Percentiles rank a stretch among this genome's conserved stretches.
phyloP scores from a whole-genome alignment of 2,113 vertebrate genomes.

The Syngnathus typhle region DNA sequence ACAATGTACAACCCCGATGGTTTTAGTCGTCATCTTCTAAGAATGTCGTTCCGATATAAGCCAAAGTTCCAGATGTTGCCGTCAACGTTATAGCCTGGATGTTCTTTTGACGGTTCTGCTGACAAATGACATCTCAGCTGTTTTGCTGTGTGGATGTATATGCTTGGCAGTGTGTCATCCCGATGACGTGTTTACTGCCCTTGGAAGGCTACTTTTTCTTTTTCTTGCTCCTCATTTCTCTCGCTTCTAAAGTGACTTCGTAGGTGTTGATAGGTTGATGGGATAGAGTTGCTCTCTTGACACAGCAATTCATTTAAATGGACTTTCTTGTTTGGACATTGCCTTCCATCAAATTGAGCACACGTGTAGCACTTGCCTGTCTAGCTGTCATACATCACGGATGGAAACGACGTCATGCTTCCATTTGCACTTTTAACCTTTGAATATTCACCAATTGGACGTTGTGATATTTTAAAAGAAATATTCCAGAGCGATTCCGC shows the following conservation, averaged over 20 bases:
- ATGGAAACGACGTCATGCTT: not conserved
- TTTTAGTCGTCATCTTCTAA: not conserved
- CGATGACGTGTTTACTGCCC: constrained; percentile 33
- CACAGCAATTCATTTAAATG: constrained; percentile 11
- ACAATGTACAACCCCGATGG: not conserved
- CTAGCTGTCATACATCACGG: not conserved
- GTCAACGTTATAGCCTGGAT: not conserved
- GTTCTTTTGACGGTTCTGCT: not conserved
- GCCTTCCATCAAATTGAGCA: not conserved
- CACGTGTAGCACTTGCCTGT: not conserved
- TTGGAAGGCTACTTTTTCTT: constrained; percentile 10
- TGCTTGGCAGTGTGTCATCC: constrained; percentile 23
- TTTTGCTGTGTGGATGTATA: constrained; percentile 6
- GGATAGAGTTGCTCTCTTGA: constrained; percentile 8
- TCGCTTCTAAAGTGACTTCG: constrained; percentile 21
- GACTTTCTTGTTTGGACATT: constrained; percentile 7
- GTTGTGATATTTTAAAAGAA: constrained; percentile 1
- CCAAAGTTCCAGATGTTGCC: constrained; percentile 1
- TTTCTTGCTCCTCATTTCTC: constrained; percentile 14
- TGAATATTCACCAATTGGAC: constrained; percentile 15
- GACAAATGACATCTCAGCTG: not conserved
- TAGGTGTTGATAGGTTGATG: not conserved
- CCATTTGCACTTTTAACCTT: constrained; percentile 22
- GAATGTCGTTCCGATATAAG: not conserved
- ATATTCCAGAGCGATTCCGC: constrained; percentile 11